Evolutionary conservation across 1,140 invertebrate genomes (phyloP), one percentile per base, ranked within the genome.

Genomic region (Drosophila pectinifera): DNA sequence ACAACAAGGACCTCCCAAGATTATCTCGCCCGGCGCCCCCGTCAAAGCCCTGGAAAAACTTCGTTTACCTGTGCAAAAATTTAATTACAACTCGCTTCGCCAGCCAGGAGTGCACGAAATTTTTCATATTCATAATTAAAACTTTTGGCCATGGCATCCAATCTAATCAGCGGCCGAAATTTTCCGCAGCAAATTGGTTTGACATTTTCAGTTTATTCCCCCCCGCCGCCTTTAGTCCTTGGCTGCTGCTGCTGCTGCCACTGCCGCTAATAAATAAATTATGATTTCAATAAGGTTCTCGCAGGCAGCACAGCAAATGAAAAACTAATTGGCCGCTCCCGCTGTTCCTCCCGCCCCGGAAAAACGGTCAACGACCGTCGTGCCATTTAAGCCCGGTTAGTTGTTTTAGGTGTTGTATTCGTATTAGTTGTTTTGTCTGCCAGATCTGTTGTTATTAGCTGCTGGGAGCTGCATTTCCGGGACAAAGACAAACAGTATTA

Each of bases 121-220:
- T 72, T 79, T 86, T 88, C 57, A 56, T 59, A 76, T 81, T 78
- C 65, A 83, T 86, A 82, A 86, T 86, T 86, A 83, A 82, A 82
- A 86, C 76, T 85, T 81, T 85, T 77, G 54, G 57, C 69, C 57
- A 49, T 73, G 74, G 55, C 83, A 75, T 69, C 42, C 79, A 65
- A 82, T 82, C 70, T 88, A 86, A 88, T 88, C 69, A 88, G 58
- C 70, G 54, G 45, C 45, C 42, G 46, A 78, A 82, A 88, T 77
- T 79, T 70, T 45, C 42, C 61, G 70, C 31, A 62, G 72, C 76
- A 84, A 83, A 83, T 83, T 84, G 76, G 65, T 78, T 69, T 86
- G 75, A 79, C 75, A 88, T 75, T 82, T 76, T 70, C 63, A 61
- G 59, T 63, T 82, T 64, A 67, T 78, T 53, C 43, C 28, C 24